A percentile compares a stretch with the other conserved stretches of the same genome.
phyloP scores from a whole-genome alignment of 1,140 invertebrate species.

The Melipona quadrifasciata region DNA sequence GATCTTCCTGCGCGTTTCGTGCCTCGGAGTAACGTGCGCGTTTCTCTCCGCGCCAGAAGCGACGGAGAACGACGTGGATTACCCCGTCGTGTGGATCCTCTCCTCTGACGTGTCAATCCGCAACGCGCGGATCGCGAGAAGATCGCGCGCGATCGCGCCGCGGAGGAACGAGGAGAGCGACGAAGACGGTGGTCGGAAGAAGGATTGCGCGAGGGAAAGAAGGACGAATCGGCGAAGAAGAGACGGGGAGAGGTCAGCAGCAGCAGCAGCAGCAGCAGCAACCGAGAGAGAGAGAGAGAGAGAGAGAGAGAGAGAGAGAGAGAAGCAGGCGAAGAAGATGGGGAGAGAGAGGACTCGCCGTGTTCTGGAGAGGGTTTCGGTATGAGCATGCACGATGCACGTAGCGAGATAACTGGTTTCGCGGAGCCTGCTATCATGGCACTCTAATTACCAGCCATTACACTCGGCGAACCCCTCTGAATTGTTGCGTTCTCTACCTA shows the following conservation, averaged over 20 bases:
- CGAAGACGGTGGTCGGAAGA: background rate
- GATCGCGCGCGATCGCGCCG: background rate
- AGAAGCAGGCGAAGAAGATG: constrained; percentile 33
- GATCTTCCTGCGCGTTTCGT: background rate
- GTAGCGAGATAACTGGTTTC: constrained; percentile 81
- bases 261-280: background rate
- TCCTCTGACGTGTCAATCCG: constrained; percentile 63
- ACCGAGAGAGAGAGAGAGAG: constrained; percentile 2
- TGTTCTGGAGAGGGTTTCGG: constrained; percentile 52
- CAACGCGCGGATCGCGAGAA: background rate
- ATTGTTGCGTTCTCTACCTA: constrained; percentile 78
- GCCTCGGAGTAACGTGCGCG: background rate
- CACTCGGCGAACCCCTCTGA: constrained; percentile 76
- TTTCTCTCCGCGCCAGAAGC: background rate
- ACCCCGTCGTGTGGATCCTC: constrained; percentile 23
- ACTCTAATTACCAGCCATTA: constrained; percentile 81
- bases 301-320: constrained; percentile 7
- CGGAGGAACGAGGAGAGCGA: background rate
- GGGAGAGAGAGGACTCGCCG: constrained; percentile 31
- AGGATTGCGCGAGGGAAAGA: constrained; percentile 34
- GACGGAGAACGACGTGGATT: background rate
- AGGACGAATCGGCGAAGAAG: background rate
- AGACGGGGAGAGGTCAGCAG: constrained; percentile 14
- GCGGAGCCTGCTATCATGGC: constrained; percentile 80
- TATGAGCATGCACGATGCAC: constrained; percentile 78